phyloP scores from a whole-genome alignment of 2,797 vertebrate species.

The Botia kubotai region DNA sequence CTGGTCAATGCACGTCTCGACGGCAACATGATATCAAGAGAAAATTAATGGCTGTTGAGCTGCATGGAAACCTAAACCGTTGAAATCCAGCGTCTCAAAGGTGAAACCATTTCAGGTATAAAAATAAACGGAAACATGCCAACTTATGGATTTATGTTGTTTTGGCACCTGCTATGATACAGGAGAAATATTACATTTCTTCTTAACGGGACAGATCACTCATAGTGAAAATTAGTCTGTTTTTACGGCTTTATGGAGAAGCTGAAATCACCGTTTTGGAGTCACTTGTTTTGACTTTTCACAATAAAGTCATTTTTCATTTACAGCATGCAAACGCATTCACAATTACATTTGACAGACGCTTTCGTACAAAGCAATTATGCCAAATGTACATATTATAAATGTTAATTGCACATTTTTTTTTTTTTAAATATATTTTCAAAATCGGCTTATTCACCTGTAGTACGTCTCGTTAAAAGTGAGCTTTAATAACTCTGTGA shows the following conservation, averaged over 20 bases:
- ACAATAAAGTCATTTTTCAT: too few relatives aligned
- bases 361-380: neutral
- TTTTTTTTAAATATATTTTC: too few relatives aligned
- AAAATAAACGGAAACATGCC: neutral
- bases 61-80: conserved; percentile 30
- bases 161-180: neutral
- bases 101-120: conserved; percentile 14
- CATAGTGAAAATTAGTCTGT: neutral
- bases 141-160: neutral
- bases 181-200: too few relatives aligned
- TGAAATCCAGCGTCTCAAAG: conserved; percentile 8
- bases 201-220: neutral
- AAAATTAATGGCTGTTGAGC: conserved; percentile 27
- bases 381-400: neutral
- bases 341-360: neutral
- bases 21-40: conserved; percentile 38
- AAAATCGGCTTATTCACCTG: neutral
- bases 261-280: too few relatives aligned
- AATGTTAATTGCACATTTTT: neutral
- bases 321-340: too few relatives aligned
- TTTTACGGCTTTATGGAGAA: too few relatives aligned
- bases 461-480: neutral
- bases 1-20: neutral
- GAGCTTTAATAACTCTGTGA: neutral
- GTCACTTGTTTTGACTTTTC: too few relatives aligned